Conservation (phyloP, 2,797 vertebrate species). For the Dallia pectoralis region DNA sequence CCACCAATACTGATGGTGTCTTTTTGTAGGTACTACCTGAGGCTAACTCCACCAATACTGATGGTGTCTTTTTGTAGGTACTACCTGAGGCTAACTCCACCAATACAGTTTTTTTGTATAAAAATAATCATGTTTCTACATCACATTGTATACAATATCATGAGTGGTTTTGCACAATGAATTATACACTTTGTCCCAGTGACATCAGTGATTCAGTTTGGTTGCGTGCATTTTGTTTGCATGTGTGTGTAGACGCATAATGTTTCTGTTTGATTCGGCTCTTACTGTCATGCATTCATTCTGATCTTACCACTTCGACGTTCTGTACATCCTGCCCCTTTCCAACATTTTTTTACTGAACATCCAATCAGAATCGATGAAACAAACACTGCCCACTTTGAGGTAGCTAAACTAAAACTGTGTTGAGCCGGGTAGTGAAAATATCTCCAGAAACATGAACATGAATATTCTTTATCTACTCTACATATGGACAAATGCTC, state of each 20-base stretch:
- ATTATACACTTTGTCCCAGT: neutral
- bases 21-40: no score
- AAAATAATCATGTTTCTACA: no score
- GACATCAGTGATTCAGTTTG: neutral
- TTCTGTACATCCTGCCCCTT: neutral
- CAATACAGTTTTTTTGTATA: no score
- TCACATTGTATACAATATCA: no score
- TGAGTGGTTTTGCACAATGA: neutral
- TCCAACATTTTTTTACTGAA: neutral
- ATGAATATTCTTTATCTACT: neutral
- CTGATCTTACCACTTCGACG: neutral
- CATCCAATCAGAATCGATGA: slow-evolving; percentile 24
- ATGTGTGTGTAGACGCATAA: neutral
- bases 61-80: no score
- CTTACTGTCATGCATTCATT: neutral
- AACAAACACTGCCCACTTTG: slow-evolving; percentile 30
- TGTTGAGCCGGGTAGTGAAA: slow-evolving; percentile 44
- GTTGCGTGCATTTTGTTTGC: neutral
- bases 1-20: no score
- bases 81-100: no score
- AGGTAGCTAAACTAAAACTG: neutral
- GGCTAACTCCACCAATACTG: no score
- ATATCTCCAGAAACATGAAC: slow-evolving; percentile 39
- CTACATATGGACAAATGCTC: no score
- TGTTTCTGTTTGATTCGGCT: slow-evolving; percentile 11